phyloP scores from a whole-genome alignment of 2,113 vertebrate species.

The Triplophysa siluroides region DNA sequence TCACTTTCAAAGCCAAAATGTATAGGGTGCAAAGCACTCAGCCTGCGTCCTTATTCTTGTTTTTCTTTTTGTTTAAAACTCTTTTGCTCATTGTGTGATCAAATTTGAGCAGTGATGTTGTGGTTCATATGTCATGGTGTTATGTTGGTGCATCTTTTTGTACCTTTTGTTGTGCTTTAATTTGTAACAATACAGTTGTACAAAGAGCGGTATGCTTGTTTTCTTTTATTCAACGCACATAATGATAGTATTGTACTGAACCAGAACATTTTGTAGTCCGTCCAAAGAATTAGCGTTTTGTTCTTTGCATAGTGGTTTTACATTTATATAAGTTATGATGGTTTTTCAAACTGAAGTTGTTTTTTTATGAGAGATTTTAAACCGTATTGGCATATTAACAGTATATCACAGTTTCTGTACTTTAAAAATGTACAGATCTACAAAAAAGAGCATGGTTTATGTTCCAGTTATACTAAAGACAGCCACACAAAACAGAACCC shows the following conservation, averaged over 20 bases:
- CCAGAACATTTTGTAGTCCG: too few species aligned
- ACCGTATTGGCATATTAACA: too few species aligned
- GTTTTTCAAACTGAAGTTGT: too few species aligned
- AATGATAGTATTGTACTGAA: background rate
- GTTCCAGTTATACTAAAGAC: too few species aligned
- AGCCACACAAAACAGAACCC: too few species aligned
- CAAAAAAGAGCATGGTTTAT: too few species aligned
- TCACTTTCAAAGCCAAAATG: conserved; percentile 8
- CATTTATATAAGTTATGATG: too few species aligned
- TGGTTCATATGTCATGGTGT: conserved; percentile 6
- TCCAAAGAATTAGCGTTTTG: too few species aligned
- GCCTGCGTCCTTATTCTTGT: background rate
- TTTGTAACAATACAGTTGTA: conserved; percentile 39
- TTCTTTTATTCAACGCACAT: background rate
- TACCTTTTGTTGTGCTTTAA: background rate
- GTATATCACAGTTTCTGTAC: too few species aligned
- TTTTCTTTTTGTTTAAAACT: background rate
- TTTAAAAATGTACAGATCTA: too few species aligned
- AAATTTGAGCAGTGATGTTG: background rate
- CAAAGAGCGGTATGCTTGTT: background rate
- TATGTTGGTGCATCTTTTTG: background rate
- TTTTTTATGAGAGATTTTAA: too few species aligned
- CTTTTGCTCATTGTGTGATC: background rate
- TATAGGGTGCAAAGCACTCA: conserved; percentile 7
- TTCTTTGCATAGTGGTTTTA: too few species aligned